A percentile compares a stretch with the other conserved stretches of the same genome.
Conservation (phyloP, 2,888 invertebrate genomes). For the Agrotis clavis region DNA sequence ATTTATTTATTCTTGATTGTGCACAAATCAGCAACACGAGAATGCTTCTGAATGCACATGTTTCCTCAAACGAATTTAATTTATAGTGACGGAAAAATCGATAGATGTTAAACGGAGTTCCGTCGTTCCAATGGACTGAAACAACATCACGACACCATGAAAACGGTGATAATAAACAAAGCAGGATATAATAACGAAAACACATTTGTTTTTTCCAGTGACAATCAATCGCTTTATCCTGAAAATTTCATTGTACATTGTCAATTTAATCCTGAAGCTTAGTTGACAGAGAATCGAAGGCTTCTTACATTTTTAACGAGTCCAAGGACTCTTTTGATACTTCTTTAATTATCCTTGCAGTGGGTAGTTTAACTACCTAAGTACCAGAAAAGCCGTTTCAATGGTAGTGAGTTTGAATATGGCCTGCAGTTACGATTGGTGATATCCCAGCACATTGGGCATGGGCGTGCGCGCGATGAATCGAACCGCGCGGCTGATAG, state of each 20-base stretch:
- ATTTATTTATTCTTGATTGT: neutral
- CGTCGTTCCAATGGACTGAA: neutral
- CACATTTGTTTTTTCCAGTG: no score
- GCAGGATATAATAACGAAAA: neutral
- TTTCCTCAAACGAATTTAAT: neutral
- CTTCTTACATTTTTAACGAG: neutral
- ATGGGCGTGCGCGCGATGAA: constrained; percentile 86
- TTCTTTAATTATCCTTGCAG: constrained; percentile 5
- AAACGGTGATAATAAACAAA: neutral
- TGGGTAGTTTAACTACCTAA: constrained; percentile 22
- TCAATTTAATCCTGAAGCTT: neutral
- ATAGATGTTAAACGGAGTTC: neutral
- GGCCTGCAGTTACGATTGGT: constrained; percentile 84
- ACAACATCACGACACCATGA: neutral
- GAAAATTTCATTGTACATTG: no score
- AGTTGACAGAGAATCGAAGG: neutral
- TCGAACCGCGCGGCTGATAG: constrained; percentile 88
- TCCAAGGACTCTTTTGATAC: neutral
- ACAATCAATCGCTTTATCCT: no score
- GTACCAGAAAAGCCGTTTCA: constrained; percentile 57
- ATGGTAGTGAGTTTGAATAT: constrained; percentile 76
- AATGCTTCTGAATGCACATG: neutral
- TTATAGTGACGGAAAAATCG: neutral
- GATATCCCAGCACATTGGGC: constrained; percentile 83
- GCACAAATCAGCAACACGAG: no score